Conservation (phyloP, 1,140 invertebrate genomes). For the Pseudomyrmex cubaensis region DNA sequence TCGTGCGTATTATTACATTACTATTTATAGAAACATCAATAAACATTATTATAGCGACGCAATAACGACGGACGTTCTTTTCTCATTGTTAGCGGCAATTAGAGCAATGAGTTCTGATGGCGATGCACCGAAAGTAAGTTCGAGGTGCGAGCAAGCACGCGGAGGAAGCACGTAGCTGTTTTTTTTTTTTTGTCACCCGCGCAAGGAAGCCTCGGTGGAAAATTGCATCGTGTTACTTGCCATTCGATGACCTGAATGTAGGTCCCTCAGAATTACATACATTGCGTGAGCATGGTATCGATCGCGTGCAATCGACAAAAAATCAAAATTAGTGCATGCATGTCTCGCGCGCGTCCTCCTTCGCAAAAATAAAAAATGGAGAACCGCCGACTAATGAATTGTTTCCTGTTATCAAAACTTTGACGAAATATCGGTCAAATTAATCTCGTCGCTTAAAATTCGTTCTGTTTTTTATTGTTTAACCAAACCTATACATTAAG, state of each 20-base stretch:
- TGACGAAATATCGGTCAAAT: too few relatives aligned
- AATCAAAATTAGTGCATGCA: conserved; percentile 63
- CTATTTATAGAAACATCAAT: conserved; percentile 39
- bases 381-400: conserved; percentile 15
- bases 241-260: conserved; percentile 64
- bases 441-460: neutral
- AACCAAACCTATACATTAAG: neutral
- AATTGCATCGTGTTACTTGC: conserved; percentile 56
- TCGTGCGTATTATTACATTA: neutral
- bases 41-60: neutral
- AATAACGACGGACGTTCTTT: conserved; percentile 37
- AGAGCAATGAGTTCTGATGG: conserved; percentile 19
- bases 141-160: neutral
- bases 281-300: conserved; percentile 47
- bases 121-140: conserved; percentile 28
- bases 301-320: conserved; percentile 61
- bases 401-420: neutral
- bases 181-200: neutral
- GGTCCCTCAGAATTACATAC: conserved; percentile 52
- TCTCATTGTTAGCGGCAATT: conserved; percentile 32
- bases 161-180: neutral
- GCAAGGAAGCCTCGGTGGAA: conserved; percentile 28
- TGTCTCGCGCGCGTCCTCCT: conserved; percentile 46
- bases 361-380: neutral
- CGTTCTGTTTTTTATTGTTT: too few relatives aligned